phyloP scores from a whole-genome alignment of 2,888 invertebrate genomes.

The Ectemnius continuus region DNA sequence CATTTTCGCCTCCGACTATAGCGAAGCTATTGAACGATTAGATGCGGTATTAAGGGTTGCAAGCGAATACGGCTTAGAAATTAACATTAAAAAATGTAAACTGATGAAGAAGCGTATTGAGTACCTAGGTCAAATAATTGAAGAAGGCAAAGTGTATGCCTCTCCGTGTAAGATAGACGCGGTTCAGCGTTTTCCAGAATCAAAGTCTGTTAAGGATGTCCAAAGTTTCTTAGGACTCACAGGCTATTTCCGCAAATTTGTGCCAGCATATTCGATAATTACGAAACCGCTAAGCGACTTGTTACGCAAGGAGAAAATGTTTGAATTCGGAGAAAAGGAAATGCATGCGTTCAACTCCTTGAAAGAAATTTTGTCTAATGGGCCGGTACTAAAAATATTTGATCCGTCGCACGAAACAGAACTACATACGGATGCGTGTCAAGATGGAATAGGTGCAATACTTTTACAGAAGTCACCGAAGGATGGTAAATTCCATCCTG shows the following conservation, averaged over 20 bases:
- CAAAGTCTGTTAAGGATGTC: too few species aligned
- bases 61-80: too few species aligned
- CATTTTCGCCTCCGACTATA: too few species aligned
- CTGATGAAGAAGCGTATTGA: too few species aligned
- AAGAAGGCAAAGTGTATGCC: too few species aligned
- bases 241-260: neutral
- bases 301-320: neutral
- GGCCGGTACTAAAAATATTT: constrained; percentile 1
- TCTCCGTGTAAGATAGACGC: too few species aligned
- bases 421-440: constrained; percentile 13
- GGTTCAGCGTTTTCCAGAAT: too few species aligned
- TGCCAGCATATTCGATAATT: constrained; percentile 1
- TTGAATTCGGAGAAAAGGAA: constrained; percentile 2
- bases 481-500: constrained; percentile 1
- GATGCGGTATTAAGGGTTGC: too few species aligned
- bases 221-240: too few species aligned
- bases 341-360: neutral
- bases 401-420: neutral
- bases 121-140: too few species aligned
- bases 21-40: too few species aligned
- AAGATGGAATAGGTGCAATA: neutral
- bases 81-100: too few species aligned
- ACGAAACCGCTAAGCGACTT: neutral
- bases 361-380: neutral
- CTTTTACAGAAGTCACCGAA: neutral